phyloP scores from a whole-genome alignment of 2,797 vertebrate genomes.

The Nyctibius grandis region DNA sequence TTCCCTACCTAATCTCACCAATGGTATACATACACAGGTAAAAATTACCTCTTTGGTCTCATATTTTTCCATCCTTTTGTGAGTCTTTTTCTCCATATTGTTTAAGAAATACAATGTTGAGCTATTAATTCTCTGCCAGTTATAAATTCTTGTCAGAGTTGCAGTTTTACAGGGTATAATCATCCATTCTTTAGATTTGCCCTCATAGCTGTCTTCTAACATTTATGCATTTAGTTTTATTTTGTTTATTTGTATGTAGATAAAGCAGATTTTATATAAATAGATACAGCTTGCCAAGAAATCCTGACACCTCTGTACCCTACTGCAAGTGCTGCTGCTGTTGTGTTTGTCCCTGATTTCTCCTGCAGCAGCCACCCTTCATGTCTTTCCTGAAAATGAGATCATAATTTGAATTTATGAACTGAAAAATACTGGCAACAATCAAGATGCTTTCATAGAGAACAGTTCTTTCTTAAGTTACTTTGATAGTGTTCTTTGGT shows the following conservation, averaged over 20 bases:
- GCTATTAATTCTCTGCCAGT: neutral
- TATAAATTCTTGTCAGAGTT: neutral
- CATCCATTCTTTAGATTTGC: neutral
- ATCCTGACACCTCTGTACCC: neutral
- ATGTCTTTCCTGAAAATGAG: neutral
- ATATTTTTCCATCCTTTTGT: neutral
- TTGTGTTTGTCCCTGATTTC: neutral
- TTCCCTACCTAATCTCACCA: neutral
- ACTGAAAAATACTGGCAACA: neutral
- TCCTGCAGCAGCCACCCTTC: neutral
- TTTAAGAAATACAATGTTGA: neutral
- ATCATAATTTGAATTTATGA: neutral
- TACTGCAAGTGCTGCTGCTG: neutral
- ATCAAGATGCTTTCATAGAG: neutral
- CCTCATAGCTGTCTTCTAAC: neutral
- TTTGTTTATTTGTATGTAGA: neutral
- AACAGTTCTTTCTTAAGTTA: neutral
- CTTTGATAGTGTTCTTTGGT: neutral
- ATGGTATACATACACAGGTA: neutral
- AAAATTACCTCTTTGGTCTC: neutral
- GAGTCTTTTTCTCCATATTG: neutral
- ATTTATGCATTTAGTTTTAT: neutral
- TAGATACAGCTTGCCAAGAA: neutral
- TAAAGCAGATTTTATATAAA: neutral
- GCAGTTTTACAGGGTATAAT: neutral